Evolutionary conservation across 2,888 invertebrate genomes (phyloP).

Genomic region (Platycheirus albimanus): DNA sequence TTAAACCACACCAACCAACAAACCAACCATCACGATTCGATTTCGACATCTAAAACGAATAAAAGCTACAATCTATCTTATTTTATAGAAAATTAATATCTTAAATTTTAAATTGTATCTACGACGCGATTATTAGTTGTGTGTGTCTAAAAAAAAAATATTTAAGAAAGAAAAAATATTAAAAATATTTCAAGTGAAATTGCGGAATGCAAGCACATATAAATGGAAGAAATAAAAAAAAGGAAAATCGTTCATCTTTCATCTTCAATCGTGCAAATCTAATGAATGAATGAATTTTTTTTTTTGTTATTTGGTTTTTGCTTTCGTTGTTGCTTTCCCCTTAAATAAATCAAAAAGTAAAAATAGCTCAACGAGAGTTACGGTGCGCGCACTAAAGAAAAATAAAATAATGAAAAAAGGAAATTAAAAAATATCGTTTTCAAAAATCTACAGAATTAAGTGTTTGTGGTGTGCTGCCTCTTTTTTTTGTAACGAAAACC

Average conservation of each 20-base stretch:
- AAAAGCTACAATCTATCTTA: slow-evolving; percentile 56
- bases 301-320: slow-evolving; percentile 47
- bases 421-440: background rate
- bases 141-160: slow-evolving; percentile 47
- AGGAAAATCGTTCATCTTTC: slow-evolving; percentile 68
- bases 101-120: slow-evolving; percentile 65
- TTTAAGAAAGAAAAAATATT: slow-evolving; percentile 5
- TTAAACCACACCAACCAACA: slow-evolving; percentile 3
- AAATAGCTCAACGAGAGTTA: slow-evolving; percentile 69
- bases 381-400: slow-evolving; percentile 58
- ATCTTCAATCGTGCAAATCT: slow-evolving; percentile 73
- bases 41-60: slow-evolving; percentile 62
- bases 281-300: slow-evolving; percentile 72
- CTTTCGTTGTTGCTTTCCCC: slow-evolving; percentile 57
- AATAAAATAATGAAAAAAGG: slow-evolving; percentile 11
- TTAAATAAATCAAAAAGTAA: slow-evolving; percentile 70
- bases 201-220: slow-evolving; percentile 39
- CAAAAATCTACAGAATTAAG: slow-evolving; percentile 37
- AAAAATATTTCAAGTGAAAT: slow-evolving; percentile 63
- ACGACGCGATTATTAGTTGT: slow-evolving; percentile 63
- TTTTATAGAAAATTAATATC: slow-evolving; percentile 55
- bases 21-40: slow-evolving; percentile 68
- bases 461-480: slow-evolving; percentile 51
- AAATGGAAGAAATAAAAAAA: slow-evolving; percentile 28
- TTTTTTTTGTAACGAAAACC: slow-evolving; percentile 58